Evolutionary conservation across 2,797 vertebrate species (phyloP), one percentile per base, ranked within the genome.

Genomic region (Stomatorhinus walkeri): DNA sequence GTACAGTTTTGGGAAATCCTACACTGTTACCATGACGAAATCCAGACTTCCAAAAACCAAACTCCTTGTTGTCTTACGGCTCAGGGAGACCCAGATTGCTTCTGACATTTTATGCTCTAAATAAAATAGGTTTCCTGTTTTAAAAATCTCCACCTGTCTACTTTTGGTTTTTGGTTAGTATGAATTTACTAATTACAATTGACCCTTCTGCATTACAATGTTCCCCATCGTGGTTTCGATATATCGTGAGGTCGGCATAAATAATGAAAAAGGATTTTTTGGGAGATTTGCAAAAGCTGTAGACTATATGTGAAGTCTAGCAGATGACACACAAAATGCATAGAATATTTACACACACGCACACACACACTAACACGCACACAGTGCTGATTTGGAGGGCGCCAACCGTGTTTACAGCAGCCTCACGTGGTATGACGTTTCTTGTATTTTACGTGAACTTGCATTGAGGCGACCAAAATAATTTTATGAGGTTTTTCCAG

Each of bases 1-100:
- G 59, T 28, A 85, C 88, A 89, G 32, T 64, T 89, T 8, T 83
- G 76, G 88, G 85, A 87, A 89, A 87, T 64, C 48, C 86, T 89
- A 54, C 19, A 89, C 51, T n/a, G 46, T 89, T 56, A 61, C 68
- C 68, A 28, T 54, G 40, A 51, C 36, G 14, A 46, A 59, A 81
- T 51, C n/a, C 85, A 43, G 48, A 46, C 85, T 46, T 28, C 61
- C 64, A 64, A 14, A 64, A 79, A 64, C 48, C 10, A 48, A 22
- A 28, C 16, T 49, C 28, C 64, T n/a, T 4, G 9, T 64, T 79
- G 87, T 56, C 86, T 46, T 61, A 76, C 19, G 61, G 59, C 46
- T 52, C 52, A 19, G 28, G 14, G 76, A 88, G 36, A 61, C 51
- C 79, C 88, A 88, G 28, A 84, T 61, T 85, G 43, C 54, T 83